Base-by-base conservation (phyloP, 2,113 vertebrate genomes). In the Cyanocitta stelleri region DNA sequence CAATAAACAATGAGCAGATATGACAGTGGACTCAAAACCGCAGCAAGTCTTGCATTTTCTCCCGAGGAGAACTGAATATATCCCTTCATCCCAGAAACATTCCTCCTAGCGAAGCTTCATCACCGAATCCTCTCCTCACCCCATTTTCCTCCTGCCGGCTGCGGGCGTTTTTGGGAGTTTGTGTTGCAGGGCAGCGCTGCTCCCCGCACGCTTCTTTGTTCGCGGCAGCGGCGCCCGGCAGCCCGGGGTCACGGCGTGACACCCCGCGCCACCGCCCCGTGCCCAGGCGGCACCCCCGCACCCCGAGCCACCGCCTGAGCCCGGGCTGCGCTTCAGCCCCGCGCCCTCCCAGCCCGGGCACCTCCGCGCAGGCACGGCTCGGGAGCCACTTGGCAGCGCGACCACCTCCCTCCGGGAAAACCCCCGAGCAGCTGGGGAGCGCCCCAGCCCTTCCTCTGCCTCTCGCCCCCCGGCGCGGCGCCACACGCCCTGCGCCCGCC, bases 121-220 rank as follows among this genome's bases (percentile, higher is more conserved):
- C 77, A 14, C 72, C 30, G 4, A 66, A 52, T 24, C 23, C 73
- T n/a, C 37, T 21, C 54, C 44, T 46, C 48, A 24, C 24, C 46
- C 84, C 3, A 1, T 59, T 21, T 44, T 43, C 19, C 69, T 14
- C 5, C 77, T 7, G 81, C 77, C 58, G 27, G 87, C 44, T 44
- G 32, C 18, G 11, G 68, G 41, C 27, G 54, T 56, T 85, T 20
- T 63, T 9, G 21, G 54, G 72, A 96, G 91, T 95, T 95, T 6
- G 56, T 41, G 58, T 20, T 2, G 21, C 29, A 76, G 7, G 41
- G 66, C 39, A 71, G 58, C 30, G 43, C 92, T 54, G 74, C 74
- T 94, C 80, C 35, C 15, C 11, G 79, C 85, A 49, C 92, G 26
- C 95, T 69, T 80, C 96, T 97, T 97, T 97, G 96, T 97, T 97